Percentiles rank a stretch among this genome's conserved stretches.
These are phyloP conservation scores for Pontoporia blainvillei DNA, from an alignment of 2,113 vertebrate species.

Conservation along the genomic window DNA sequence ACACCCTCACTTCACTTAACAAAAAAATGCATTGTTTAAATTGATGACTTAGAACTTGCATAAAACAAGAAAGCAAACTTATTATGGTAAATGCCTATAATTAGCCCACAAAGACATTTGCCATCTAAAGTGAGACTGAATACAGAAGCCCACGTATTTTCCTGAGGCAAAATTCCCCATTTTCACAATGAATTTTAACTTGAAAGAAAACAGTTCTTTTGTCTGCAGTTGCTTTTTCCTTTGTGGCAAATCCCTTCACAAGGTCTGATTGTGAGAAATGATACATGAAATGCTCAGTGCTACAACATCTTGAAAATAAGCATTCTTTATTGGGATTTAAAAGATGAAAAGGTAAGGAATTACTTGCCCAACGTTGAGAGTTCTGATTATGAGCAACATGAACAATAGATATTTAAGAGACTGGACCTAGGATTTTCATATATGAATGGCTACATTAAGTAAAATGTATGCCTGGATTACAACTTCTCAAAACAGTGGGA, in stretches of 20 bases:
- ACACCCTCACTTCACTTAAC: neutral
- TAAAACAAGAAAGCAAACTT: constrained; percentile 39
- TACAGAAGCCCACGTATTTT: neutral
- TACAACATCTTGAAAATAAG: neutral
- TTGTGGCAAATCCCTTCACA: neutral
- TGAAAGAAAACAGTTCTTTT: constrained; percentile 33
- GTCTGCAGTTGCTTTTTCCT: constrained; percentile 20
- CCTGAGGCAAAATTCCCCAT: constrained; percentile 32
- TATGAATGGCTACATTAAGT: neutral
- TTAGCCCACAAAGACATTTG: constrained; percentile 34
- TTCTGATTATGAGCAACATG: neutral
- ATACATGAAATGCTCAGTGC: neutral
- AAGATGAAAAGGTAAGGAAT: neutral
- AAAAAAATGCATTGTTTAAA: neutral
- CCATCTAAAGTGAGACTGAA: neutral
- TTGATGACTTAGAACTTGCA: neutral
- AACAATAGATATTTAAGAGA: neutral
- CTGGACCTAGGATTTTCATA: neutral
- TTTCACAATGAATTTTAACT: constrained; percentile 44
- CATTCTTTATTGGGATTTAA: neutral
- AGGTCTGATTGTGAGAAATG: neutral
- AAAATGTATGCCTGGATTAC: neutral
- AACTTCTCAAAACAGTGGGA: neutral
- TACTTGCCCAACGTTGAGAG: neutral
- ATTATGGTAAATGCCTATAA: neutral